Evolutionary conservation across 2,888 invertebrate species (phyloP).

Genomic region (Steromphala cineraria): DNA sequence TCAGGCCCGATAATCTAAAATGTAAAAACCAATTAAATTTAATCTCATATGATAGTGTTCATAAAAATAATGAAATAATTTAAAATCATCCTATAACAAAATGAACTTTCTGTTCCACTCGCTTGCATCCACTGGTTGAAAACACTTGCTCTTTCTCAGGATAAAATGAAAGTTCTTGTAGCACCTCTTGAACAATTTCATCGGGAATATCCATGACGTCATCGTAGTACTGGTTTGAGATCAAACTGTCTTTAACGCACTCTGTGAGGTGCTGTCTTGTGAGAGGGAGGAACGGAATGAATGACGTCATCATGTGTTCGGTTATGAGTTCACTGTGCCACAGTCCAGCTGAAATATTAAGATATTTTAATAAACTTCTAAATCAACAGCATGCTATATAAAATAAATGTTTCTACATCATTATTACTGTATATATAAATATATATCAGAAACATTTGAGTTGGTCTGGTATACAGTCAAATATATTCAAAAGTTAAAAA

Average conservation of each 20-base stretch:
- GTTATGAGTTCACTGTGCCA: conserved; percentile 88
- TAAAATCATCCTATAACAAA: conserved; percentile 45
- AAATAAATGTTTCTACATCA: too few relatives aligned
- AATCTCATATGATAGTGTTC: too few relatives aligned
- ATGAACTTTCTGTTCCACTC: conserved; percentile 83
- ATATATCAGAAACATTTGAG: too few relatives aligned
- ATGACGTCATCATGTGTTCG: conserved; percentile 91
- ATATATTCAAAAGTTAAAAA: too few relatives aligned
- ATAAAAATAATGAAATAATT: too few relatives aligned
- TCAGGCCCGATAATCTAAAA: too few relatives aligned
- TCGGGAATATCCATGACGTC: conserved; percentile 42
- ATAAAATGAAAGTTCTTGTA: conserved; percentile 84
- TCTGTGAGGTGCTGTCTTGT: conserved; percentile 87
- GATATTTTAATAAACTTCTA: not conserved
- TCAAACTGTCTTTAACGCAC: conserved; percentile 85
- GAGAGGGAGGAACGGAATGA: conserved; percentile 94
- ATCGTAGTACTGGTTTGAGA: conserved; percentile 42
- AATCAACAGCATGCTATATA: not conserved
- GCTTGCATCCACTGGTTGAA: conserved; percentile 92
- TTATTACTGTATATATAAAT: too few relatives aligned
- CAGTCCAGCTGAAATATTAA: conserved; percentile 83
- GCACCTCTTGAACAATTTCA: conserved; percentile 79
- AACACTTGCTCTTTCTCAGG: conserved; percentile 84
- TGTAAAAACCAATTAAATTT: too few relatives aligned
- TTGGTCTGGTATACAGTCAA: too few relatives aligned